Evolutionary conservation across 2,888 invertebrate species (phyloP).

Genomic region (Fabriciana adippe): DNA sequence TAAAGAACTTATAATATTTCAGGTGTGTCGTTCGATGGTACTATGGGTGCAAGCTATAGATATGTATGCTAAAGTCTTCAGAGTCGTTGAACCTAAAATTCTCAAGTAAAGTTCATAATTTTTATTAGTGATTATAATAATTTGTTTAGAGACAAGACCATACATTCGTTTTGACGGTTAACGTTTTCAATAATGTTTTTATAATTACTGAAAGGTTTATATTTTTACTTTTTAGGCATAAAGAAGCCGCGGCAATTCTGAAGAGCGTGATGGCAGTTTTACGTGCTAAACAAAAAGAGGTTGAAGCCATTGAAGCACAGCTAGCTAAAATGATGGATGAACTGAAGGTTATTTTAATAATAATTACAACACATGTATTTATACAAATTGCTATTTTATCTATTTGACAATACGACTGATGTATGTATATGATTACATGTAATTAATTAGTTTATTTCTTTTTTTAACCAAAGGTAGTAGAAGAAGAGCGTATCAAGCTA

Average conservation of each 20-base stretch:
- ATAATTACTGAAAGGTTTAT: not conserved
- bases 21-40: slow-evolving; percentile 95
- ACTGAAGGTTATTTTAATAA: slow-evolving; percentile 81
- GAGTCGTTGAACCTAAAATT: slow-evolving; percentile 94
- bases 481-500: slow-evolving; percentile 88
- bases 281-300: slow-evolving; percentile 89
- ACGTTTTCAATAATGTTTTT: too few species aligned
- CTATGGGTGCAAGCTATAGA: slow-evolving; percentile 97
- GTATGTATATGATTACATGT: too few species aligned
- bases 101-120: slow-evolving; percentile 81
- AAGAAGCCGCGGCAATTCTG: slow-evolving; percentile 89
- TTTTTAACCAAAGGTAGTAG: slow-evolving; percentile 78
- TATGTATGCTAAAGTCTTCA: slow-evolving; percentile 92
- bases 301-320: slow-evolving; percentile 91
- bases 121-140: not conserved
- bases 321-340: slow-evolving; percentile 87
- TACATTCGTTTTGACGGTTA: too few species aligned
- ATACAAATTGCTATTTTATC: not conserved
- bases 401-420: not conserved
- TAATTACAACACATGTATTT: not conserved
- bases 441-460: not conserved
- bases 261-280: slow-evolving; percentile 89
- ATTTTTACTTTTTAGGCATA: slow-evolving; percentile 80
- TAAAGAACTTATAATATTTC: slow-evolving; percentile 65
- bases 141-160: too few species aligned